Conservation (phyloP, 1,140 invertebrate species). For the Drosophila saltans region DNA sequence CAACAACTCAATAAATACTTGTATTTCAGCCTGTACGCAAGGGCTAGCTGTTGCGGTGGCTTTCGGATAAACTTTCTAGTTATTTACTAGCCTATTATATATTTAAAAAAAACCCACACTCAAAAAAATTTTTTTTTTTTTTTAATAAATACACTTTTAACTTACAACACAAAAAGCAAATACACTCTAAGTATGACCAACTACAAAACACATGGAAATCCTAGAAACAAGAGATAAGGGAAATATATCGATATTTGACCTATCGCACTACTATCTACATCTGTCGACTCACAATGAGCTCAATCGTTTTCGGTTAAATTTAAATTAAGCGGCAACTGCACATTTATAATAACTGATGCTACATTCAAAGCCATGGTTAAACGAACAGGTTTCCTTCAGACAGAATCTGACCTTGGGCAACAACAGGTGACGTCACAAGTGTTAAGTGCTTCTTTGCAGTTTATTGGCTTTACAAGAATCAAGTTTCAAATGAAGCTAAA, state of each 20-base stretch:
- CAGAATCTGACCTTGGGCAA: slow-evolving; percentile 13
- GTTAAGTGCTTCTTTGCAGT: background rate
- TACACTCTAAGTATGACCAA: background rate
- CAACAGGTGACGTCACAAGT: background rate
- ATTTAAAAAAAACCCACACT: slow-evolving; percentile 3
- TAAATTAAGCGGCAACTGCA: background rate
- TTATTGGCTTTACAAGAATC: slow-evolving; percentile 7
- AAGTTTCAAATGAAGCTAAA: background rate
- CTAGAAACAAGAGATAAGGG: too few relatives aligned
- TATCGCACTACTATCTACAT: background rate
- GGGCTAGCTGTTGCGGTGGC: background rate
- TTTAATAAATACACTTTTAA: slow-evolving; percentile 2
- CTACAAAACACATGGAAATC: background rate
- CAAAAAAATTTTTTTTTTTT: background rate
- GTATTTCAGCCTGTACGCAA: slow-evolving; percentile 12
- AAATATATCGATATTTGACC: too few relatives aligned
- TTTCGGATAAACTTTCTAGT: background rate
- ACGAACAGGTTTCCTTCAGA: slow-evolving; percentile 6
- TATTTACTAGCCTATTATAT: background rate
- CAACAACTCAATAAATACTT: slow-evolving; percentile 13
- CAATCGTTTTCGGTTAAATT: background rate
- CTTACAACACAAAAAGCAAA: slow-evolving; percentile 11
- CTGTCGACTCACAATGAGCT: background rate
- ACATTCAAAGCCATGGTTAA: background rate
- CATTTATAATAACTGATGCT: background rate